These are phyloP conservation scores for Itoplectis maculator DNA, from an alignment of 2,888 invertebrate species.

Conservation along the genomic window DNA sequence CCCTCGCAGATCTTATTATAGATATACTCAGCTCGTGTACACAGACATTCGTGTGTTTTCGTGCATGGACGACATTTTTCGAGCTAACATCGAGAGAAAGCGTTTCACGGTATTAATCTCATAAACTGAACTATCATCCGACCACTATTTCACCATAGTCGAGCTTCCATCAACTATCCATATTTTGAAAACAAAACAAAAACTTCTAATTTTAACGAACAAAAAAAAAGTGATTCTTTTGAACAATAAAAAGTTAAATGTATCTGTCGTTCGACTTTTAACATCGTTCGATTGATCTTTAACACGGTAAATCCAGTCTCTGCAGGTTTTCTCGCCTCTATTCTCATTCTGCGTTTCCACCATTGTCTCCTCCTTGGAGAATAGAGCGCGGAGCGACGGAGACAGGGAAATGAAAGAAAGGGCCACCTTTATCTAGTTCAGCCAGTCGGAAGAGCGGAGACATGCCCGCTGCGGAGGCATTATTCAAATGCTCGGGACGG, in stretches of 20 bases:
- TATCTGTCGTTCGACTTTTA: too few relatives aligned
- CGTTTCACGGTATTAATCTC: background rate
- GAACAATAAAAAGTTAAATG: too few relatives aligned
- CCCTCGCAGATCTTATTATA: slow-evolving; percentile 38
- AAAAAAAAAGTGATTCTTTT: too few relatives aligned
- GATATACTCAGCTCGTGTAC: slow-evolving; percentile 1
- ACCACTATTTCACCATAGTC: too few relatives aligned
- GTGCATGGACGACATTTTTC: background rate
- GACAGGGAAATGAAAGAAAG: slow-evolving; percentile 29
- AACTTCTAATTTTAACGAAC: too few relatives aligned
- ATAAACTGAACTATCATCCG: background rate
- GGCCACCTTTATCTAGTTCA: slow-evolving; percentile 51
- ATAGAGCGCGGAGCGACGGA: slow-evolving; percentile 15
- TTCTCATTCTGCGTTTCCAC: slow-evolving; percentile 25
- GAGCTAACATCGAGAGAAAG: slow-evolving; percentile 1
- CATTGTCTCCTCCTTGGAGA: slow-evolving; percentile 26
- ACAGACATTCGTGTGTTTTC: slow-evolving; percentile 1
- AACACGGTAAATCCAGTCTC: background rate
- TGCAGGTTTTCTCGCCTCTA: slow-evolving; percentile 1
- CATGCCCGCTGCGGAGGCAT: slow-evolving; percentile 63
- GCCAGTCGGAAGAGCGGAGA: slow-evolving; percentile 61
- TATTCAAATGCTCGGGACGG: slow-evolving; percentile 73
- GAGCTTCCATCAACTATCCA: too few relatives aligned
- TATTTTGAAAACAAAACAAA: too few relatives aligned
- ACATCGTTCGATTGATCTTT: slow-evolving; percentile 13